Base-by-base conservation (phyloP, 2,797 vertebrate genomes). In the Mionectes olivaceus region DNA sequence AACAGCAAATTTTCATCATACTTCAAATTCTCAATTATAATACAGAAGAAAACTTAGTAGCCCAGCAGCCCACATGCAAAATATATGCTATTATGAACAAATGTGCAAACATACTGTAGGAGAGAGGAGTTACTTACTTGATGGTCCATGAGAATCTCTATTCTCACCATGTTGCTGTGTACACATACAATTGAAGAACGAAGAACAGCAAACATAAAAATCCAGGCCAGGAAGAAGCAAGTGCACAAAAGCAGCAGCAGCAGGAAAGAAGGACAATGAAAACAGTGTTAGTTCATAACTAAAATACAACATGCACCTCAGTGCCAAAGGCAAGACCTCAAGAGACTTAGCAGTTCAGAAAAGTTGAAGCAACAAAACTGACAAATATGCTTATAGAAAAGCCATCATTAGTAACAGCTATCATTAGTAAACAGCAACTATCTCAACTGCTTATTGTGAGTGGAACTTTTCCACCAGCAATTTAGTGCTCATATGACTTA, bases 81-180 rank as follows among this genome's bases (percentile, higher is more conserved):
- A 61, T 44, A n/a, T 0, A 33, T 9, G 13, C 27, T 83, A 39
- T 44, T 23, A 63, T 4, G 64, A 91, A 81, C 19, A 24, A 10
- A 53, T 9, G 21, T 65, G 47, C 83, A 93, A 94, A 93, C 24
- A 90, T 47, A 87, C 50, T 28, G 44, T 79, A 92, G 64, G 57
- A 95, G 97, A 98, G 95, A 91, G 92, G 53, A 97, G 89, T 97
- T 93, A 98, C 99, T 99, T 99, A 99, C 99, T 98, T 98, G 99
- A 98, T 90, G 97, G 96, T 98, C 97, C 97, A 96, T 98, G 98
- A 94, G 97, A 98, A 97, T 99, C 99, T 98, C 97, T 99, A 98
- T 98, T 98, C 98, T 99, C 99, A 98, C 98, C 98, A 98, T 99
- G 98, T 94, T 98, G 98, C 99, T 99, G 97, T 91, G 89, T 73